Conservation (phyloP, 2,113 vertebrate species). For the Antechinus flavipes region DNA sequence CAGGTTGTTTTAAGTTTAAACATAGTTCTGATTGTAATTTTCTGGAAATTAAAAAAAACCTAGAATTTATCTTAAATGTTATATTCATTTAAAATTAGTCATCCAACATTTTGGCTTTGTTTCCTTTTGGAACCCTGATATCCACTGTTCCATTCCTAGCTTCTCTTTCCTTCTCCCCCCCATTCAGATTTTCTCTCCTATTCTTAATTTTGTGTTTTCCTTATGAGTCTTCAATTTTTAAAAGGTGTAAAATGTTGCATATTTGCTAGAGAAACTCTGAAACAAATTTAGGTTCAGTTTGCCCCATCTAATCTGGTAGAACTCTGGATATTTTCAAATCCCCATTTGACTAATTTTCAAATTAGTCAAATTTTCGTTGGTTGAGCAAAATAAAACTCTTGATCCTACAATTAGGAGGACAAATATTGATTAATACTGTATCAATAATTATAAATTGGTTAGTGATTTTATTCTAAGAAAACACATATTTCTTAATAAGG, state of each 20-base stretch:
- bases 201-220: background rate
- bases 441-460: rapidly evolving
- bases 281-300: background rate
- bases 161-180: too few relatives aligned
- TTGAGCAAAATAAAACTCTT: background rate
- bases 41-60: background rate
- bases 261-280: background rate
- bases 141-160: background rate
- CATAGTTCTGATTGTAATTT: background rate
- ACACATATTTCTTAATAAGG: background rate
- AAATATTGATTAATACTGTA: background rate
- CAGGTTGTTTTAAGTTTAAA: background rate
- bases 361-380: background rate
- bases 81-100: background rate
- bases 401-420: background rate
- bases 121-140: background rate
- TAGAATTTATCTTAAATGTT: background rate
- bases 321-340: background rate
- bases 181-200: background rate
- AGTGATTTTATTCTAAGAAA: background rate
- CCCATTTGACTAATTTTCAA: background rate
- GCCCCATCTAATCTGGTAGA: background rate
- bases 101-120: background rate
- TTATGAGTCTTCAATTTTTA: background rate
- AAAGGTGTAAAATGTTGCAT: background rate